phyloP scores from a whole-genome alignment of 2,888 invertebrate species.

The Ptilodon capucinus region DNA sequence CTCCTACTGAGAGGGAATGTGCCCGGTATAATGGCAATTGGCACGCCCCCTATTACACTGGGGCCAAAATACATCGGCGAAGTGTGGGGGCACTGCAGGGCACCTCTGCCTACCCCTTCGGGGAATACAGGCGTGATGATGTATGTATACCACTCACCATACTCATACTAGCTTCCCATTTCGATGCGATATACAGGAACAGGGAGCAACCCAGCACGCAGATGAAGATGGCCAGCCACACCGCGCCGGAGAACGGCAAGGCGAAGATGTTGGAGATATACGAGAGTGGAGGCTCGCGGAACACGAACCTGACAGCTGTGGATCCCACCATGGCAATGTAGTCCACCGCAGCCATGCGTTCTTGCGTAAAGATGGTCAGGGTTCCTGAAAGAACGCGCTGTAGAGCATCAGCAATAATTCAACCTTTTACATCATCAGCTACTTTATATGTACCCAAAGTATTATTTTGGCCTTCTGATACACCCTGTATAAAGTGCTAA shows the following conservation, averaged over 20 bases:
- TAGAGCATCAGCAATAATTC: background rate
- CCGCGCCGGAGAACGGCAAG: constrained; percentile 83
- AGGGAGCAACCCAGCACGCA: constrained; percentile 72
- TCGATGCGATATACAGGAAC: constrained; percentile 73
- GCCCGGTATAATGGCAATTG: too few relatives aligned
- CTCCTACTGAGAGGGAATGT: too few relatives aligned
- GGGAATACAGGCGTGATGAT: too few relatives aligned
- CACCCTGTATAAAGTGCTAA: too few relatives aligned
- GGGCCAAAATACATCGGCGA: too few relatives aligned
- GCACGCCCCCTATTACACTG: too few relatives aligned
- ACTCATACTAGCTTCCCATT: constrained; percentile 70
- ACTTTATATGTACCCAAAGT: too few relatives aligned
- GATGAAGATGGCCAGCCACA: constrained; percentile 83
- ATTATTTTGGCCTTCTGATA: too few relatives aligned
- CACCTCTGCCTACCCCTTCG: too few relatives aligned
- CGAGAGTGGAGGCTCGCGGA: constrained; percentile 85
- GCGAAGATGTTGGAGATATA: constrained; percentile 86
- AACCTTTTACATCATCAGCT: too few relatives aligned
- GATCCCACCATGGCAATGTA: constrained; percentile 81
- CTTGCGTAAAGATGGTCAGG: constrained; percentile 66
- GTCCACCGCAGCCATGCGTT: constrained; percentile 69
- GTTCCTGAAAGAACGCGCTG: constrained; percentile 51
- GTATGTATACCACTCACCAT: constrained; percentile 66
- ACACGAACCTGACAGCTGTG: constrained; percentile 82
- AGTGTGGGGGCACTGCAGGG: too few relatives aligned